Conservation (phyloP, 2,888 invertebrate species). For the Onthophagus sagittarius region DNA sequence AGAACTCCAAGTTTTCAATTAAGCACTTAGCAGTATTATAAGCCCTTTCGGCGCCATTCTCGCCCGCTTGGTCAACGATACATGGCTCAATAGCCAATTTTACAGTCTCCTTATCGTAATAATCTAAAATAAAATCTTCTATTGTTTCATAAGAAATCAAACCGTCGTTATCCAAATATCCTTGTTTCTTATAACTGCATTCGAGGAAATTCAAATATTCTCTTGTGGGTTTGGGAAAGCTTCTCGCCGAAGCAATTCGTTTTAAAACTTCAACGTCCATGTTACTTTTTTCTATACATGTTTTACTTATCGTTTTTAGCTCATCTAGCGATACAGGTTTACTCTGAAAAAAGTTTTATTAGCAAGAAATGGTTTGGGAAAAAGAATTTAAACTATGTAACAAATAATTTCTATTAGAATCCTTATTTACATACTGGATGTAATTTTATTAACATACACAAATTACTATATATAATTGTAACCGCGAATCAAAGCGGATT, state of each 20-base stretch:
- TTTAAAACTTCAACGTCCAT: conserved; percentile 13
- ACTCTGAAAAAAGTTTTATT: conserved; percentile 11
- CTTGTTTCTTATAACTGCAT: conserved; percentile 18
- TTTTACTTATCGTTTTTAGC: conserved; percentile 12
- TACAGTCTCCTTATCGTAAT: conserved; percentile 15
- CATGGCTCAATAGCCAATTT: conserved; percentile 18
- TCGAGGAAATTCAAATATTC: conserved; percentile 16
- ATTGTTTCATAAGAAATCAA: conserved; percentile 17
- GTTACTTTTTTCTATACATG: conserved; percentile 11
- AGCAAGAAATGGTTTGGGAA: neutral
- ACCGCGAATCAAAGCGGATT: too few species aligned
- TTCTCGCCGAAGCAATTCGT: conserved; percentile 10
- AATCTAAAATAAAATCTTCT: conserved; percentile 20
- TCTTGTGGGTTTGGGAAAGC: conserved; percentile 16
- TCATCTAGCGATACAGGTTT: conserved; percentile 15
- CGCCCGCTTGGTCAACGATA: conserved; percentile 10
- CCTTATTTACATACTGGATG: too few species aligned
- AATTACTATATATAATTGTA: too few species aligned
- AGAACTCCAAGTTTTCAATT: conserved; percentile 11
- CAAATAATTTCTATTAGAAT: too few species aligned
- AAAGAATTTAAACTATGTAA: too few species aligned
- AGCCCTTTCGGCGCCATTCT: conserved; percentile 18
- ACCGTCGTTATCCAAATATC: conserved; percentile 18
- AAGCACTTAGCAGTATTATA: conserved; percentile 19
- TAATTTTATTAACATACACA: too few species aligned